Conservation (phyloP, 2,113 vertebrate genomes). For the Tyrannus savana region DNA sequence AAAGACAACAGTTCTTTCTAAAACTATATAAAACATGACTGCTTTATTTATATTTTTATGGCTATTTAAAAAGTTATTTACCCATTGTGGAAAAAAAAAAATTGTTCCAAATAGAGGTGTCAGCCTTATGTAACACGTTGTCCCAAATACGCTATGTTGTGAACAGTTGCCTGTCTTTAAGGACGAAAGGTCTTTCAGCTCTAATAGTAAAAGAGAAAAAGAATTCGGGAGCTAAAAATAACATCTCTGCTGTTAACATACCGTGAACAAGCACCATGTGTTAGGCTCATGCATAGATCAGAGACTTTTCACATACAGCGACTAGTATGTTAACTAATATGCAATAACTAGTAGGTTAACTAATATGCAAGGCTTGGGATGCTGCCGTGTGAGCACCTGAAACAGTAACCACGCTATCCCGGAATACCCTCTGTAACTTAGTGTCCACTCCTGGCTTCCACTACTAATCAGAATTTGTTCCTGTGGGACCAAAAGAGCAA, state of each 20-base stretch:
- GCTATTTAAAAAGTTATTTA: neutral
- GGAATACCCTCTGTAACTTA: neutral
- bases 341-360: neutral
- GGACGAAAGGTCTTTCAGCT: neutral
- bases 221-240: slow-evolving; percentile 45
- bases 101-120: neutral
- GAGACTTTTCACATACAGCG: neutral
- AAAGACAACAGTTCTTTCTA: slow-evolving; percentile 11
- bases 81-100: neutral
- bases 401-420: accelerated
- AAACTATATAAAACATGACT: neutral
- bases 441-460: neutral
- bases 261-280: slow-evolving; percentile 2
- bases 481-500: neutral
- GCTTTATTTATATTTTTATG: neutral
- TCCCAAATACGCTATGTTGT: neutral
- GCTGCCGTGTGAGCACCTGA: neutral
- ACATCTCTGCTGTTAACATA: neutral
- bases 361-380: neutral
- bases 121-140: neutral
- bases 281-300: slow-evolving; percentile 24
- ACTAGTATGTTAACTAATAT: neutral
- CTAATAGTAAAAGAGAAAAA: neutral
- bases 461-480: neutral
- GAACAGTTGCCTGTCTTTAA: neutral